Conservation (phyloP, 2,113 vertebrate genomes). For the Pelodiscus sinensis region DNA sequence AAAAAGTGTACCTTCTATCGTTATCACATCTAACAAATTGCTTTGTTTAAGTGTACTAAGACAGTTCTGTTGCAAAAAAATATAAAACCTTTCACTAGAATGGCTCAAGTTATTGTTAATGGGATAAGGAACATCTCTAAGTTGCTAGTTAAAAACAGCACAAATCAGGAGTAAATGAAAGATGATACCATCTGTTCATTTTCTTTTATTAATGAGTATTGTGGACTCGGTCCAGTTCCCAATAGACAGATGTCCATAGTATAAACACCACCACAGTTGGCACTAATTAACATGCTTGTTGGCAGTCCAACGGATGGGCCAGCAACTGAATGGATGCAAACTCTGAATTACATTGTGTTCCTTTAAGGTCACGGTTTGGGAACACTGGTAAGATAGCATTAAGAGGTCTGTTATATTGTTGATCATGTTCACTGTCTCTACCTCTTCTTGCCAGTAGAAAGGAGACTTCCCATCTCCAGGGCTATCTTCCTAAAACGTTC, state of each 20-base stretch:
- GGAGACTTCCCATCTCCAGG: neutral
- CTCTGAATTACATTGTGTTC: neutral
- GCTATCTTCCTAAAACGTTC: neutral
- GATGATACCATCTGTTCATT: conserved; percentile 18
- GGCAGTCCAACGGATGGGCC: neutral
- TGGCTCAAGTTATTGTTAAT: neutral
- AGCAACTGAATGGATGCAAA: neutral
- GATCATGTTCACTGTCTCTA: neutral
- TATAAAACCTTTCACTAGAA: neutral
- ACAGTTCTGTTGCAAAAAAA: neutral
- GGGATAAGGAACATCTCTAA: conserved; percentile 13
- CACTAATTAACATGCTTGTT: neutral
- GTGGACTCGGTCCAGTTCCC: neutral
- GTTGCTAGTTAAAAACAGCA: conserved; percentile 29
- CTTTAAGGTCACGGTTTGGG: neutral
- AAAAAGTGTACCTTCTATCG: neutral
- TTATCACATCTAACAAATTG: neutral
- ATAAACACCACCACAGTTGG: conserved; percentile 2
- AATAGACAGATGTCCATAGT: neutral
- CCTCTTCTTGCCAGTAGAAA: neutral
- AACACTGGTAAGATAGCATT: neutral
- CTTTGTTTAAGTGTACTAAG: neutral
- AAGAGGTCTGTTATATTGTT: neutral
- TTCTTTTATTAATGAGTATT: neutral
- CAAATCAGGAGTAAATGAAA: neutral